Conservation (phyloP, 2,113 vertebrate species). For the Nothocercus julius region DNA sequence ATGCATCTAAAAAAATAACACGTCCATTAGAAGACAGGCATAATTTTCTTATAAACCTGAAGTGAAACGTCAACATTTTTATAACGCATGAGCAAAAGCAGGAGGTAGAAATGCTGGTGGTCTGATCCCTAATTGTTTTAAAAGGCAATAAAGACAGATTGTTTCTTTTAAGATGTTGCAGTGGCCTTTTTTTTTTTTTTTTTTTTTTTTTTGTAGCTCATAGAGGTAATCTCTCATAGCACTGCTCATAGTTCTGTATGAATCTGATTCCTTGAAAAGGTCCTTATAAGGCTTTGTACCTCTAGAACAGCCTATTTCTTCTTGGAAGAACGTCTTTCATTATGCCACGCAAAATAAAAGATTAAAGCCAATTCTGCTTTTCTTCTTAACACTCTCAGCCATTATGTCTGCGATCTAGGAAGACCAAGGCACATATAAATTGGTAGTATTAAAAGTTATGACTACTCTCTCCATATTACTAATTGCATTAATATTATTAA, state of each 20-base stretch:
- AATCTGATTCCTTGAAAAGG: neutral
- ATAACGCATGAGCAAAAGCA: constrained; percentile 15
- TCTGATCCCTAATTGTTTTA: constrained; percentile 8
- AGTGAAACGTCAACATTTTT: constrained; percentile 19
- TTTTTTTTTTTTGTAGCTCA: constrained; percentile 6
- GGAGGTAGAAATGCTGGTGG: constrained; percentile 27
- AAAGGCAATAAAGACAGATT: constrained; percentile 9
- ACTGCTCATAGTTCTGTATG: neutral
- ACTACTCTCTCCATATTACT: neutral
- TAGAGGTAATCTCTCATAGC: neutral
- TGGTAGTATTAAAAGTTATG: neutral
- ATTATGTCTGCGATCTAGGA: neutral
- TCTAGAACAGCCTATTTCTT: neutral
- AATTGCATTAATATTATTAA: neutral
- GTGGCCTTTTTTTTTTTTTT: constrained; percentile 1
- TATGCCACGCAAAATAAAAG: neutral
- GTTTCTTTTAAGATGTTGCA: neutral
- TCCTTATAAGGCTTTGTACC: neutral
- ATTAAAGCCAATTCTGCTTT: neutral
- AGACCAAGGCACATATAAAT: neutral
- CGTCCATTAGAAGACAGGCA: neutral
- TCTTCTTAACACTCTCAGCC: neutral
- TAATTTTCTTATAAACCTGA: neutral
- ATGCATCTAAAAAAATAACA: neutral
- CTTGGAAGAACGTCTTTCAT: neutral